Evolutionary conservation across 2,888 invertebrate species (phyloP), one percentile per base, ranked within the genome.

Genomic region (Sinodicranocentrus sp.): DNA sequence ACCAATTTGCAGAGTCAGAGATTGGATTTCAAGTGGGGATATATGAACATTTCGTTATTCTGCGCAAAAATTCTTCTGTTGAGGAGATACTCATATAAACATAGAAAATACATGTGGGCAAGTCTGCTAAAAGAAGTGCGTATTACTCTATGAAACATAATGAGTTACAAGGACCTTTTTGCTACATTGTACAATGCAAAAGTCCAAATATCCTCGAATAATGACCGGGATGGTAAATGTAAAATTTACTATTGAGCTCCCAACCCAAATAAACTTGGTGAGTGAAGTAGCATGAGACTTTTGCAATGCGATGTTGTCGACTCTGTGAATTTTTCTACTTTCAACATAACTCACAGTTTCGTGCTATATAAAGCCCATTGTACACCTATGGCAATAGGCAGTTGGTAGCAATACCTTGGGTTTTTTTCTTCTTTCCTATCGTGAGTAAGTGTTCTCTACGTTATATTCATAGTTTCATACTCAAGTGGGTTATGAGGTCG

Each of bases 401-500:
- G 25, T 23, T 23, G n/a, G 54, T 10, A 33, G 33, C n/a, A 61
- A 15, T 61, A 28, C 61, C 25, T 28, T 61, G 28, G 61, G 15
- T 19, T n/a, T n/a, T 21, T 52, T n/a, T 28, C 19, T 10, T 25
- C n/a, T n/a, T n/a, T n/a, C n/a, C n/a, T n/a, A n/a, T n/a, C n/a
- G n/a, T n/a, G n/a, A n/a, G n/a, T n/a, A n/a, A n/a, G n/a, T n/a
- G n/a, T 33, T 1, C 21, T n/a, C n/a, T 26, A 48, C 44, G 19
- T 39, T 1, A 44, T 39, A 19, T 73, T 77, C 82, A 84, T 82
- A 21, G 57, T 57, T 82, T 77, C 76, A 26, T 48, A 86, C 76
- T 86, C 88, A 88, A 87, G 85, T 88, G 86, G 88, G 88, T 88
- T 87, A 86, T 88, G 88, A 88, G 88, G 88, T 88, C 88, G 87